These are phyloP conservation scores for Bembecia ichneumoniformis DNA, from an alignment of 2,888 invertebrate species.

Conservation along the genomic window DNA sequence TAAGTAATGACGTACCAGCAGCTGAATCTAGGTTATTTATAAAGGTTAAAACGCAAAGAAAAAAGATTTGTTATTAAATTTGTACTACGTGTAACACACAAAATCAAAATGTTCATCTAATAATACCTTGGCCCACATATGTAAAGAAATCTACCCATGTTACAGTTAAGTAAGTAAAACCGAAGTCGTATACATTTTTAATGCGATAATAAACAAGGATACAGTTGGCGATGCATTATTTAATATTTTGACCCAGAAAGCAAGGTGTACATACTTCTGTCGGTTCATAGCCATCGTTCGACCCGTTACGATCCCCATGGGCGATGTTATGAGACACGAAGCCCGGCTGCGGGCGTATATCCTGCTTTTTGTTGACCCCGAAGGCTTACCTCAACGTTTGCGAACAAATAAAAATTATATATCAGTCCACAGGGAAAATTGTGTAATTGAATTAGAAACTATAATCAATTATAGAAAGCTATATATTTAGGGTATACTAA, in stretches of 20 bases:
- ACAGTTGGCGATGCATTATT: slow-evolving; percentile 16
- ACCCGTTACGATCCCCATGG: slow-evolving; percentile 13
- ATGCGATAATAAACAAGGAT: slow-evolving; percentile 10
- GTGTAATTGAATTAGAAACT: neutral
- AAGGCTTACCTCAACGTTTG: neutral
- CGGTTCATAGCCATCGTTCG: slow-evolving; percentile 6
- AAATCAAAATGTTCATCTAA: no score
- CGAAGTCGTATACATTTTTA: no score
- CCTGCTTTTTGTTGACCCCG: neutral
- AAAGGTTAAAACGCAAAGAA: no score
- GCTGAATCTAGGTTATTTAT: no score
- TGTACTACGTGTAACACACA: no score
- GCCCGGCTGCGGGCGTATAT: neutral
- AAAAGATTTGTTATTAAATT: no score
- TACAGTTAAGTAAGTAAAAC: no score
- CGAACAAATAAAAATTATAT: neutral
- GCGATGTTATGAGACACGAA: slow-evolving; percentile 5
- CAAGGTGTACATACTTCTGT: slow-evolving; percentile 3
- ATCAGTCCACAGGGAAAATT: neutral
- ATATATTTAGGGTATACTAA: no score
- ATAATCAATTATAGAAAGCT: no score
- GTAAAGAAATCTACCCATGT: no score
- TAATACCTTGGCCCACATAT: no score
- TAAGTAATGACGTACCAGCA: no score
- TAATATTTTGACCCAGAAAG: slow-evolving; percentile 20